These are phyloP conservation scores for Perodicticus potto DNA, from an alignment of 2,797 vertebrate genomes.

Conservation along the genomic window DNA sequence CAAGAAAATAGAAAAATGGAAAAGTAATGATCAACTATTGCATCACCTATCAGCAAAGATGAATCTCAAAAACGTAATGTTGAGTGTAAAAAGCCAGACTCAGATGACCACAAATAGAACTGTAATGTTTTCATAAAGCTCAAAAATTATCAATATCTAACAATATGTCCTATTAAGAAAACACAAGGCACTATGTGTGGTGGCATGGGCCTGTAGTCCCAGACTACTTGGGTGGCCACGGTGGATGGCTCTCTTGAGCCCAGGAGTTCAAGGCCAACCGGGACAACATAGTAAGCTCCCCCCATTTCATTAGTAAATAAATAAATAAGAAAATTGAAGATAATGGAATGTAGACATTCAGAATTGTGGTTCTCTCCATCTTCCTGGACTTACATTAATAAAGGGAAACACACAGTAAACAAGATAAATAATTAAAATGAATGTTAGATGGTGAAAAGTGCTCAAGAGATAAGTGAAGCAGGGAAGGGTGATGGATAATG, in stretches of 20 bases:
- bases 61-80: background rate
- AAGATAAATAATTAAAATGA: background rate
- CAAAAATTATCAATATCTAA: background rate
- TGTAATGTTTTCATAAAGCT: background rate
- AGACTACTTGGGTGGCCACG: background rate
- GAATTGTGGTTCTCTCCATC: background rate
- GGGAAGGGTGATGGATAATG: background rate
- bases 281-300: background rate
- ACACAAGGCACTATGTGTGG: background rate
- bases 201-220: background rate
- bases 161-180: background rate
- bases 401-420: background rate
- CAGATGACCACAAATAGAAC: background rate
- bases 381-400: background rate
- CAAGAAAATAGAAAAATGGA: background rate
- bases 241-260: background rate
- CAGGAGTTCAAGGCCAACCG: background rate
- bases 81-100: background rate
- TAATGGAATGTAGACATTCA: background rate
- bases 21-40: background rate
- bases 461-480: background rate
- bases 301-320: background rate
- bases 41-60: slow-evolving; percentile 2
- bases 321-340: background rate
- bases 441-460: background rate